A percentile compares a stretch with the other conserved stretches of the same genome.
Conservation (phyloP, 2,888 invertebrate species). For the Perizoma flavofasciatum region DNA sequence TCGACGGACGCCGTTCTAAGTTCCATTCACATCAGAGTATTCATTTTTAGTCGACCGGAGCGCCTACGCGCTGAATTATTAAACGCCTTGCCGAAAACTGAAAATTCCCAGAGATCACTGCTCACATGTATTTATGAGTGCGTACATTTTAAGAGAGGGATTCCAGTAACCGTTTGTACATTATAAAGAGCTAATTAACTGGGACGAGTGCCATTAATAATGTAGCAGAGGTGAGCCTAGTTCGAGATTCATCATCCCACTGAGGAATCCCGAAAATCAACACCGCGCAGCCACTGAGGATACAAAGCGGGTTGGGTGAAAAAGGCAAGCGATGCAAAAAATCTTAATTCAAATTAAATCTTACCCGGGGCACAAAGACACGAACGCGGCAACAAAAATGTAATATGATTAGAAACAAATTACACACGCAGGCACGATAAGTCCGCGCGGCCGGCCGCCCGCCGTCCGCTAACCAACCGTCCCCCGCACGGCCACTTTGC, state of each 20-base stretch:
- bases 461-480: constrained; percentile 69
- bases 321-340: constrained; percentile 58
- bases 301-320: constrained; percentile 62
- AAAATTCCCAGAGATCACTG: constrained; percentile 75
- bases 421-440: constrained; percentile 67
- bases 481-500: constrained; percentile 65
- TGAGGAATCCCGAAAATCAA: constrained; percentile 14
- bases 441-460: constrained; percentile 53
- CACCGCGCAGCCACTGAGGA: constrained; percentile 19
- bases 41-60: constrained; percentile 66
- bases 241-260: constrained; percentile 17
- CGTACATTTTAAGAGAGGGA: constrained; percentile 71
- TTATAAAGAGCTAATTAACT: constrained; percentile 81
- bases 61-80: constrained; percentile 41
- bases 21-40: constrained; percentile 83
- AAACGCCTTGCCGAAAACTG: constrained; percentile 75
- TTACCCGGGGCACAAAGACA: constrained; percentile 51
- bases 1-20: constrained; percentile 55
- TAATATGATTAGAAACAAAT: constrained; percentile 81
- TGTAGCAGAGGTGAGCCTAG: constrained; percentile 33
- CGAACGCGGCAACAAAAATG: constrained; percentile 58
- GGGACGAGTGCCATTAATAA: constrained; percentile 45
- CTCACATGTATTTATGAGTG: constrained; percentile 72
- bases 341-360: constrained; percentile 55
- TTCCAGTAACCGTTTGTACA: constrained; percentile 74